Evolutionary conservation across 2,888 invertebrate genomes (phyloP), one percentile per base, ranked within the genome.

Genomic region (Eristalis pertinax): DNA sequence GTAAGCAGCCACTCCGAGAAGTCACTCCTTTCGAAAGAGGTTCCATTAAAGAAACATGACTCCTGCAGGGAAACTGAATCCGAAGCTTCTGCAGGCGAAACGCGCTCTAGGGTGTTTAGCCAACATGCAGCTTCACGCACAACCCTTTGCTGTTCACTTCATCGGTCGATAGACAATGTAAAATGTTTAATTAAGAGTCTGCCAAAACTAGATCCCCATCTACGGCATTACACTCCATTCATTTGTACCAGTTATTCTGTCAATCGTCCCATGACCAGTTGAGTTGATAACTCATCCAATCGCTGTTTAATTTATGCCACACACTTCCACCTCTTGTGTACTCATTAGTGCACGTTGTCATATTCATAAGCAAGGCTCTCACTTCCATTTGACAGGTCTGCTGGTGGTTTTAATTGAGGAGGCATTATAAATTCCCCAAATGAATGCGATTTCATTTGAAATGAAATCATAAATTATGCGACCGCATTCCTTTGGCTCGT

Each of bases 381-480:
- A 19, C 19, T 7, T 50, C 50, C 50, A 19, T 50, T 19, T 8
- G 50, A 26, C 60, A 60, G 26, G 60, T 24, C 24, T 13, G 26
- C 10, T 4, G 50, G 50, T 60, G 50, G 50, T 26, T 60, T 68
- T 58, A 69, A 69, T 69, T 58, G 22, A 58, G 58, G 13, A 22
- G 35, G 35, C 58, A 13, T 69, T 22, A 29, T 58, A 35, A 22
- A 58, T 32, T 22, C 8, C 56, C 58, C 32, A 38, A 58, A 69
- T 26, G 56, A 69, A 69, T 69, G 22, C 69, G 0, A 69, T 69
- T 69, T 58, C 35, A 69, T 69, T 69, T 69, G 13, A 69, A 69
- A 69, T 58, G 19, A 69, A 58, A 69, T 69, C 35, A 69, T 69
- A 69, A 69, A 58, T 69, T 69, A 69, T 69, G 32, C 69, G 19